Evolutionary conservation across 2,113 vertebrate genomes (phyloP), one percentile per base, ranked within the genome.

Genomic region (Megalops atlanticus): DNA sequence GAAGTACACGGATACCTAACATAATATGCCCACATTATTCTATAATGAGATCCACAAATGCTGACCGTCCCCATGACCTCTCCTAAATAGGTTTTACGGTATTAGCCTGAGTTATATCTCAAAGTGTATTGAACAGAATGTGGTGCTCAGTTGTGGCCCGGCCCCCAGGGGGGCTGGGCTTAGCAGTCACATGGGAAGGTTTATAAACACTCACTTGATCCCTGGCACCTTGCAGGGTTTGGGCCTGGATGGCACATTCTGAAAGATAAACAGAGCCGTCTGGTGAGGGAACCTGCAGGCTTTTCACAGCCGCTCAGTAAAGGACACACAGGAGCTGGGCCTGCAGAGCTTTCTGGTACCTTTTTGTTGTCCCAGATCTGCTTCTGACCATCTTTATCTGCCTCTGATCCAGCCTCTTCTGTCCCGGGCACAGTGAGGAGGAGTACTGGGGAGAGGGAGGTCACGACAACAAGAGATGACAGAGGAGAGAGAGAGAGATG

Each of bases 181-280:
- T 64, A 64, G 24, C n/a, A 11, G 58, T 10, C 21, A n/a, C 6
- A n/a, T n/a, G n/a, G n/a, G n/a, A 73, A 33, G 72, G 27, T 43
- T 49, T 58, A 8, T 11, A 35, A 7, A 5, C 45, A 95, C 97
- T 96, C 90, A 99, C 98, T 97, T 99, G 92, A 99, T 99, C 92
- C 98, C 98, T 2, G 98, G 98, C 86, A 99, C 97, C 87, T 99
- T 97, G 84, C 96, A 97, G 21, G 96, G 95, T 89, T 97, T 98
- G 74, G 96, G 94, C 87, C 95, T 95, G n/a, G 97, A 94, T 76
- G 93, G 94, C 88, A 95, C 95, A 76, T 95, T 91, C 97, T 98
- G 73, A 47, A 89, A 47, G 73, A 58, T 85, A 8, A 84, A 85
- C 8, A 77, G 70, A 54, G 12, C 1, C 77, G 33, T 58, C 10